A percentile compares a stretch with the other conserved stretches of the same genome.
Conservation (phyloP, 2,888 invertebrate species). For the Oscheius myriophilus region DNA sequence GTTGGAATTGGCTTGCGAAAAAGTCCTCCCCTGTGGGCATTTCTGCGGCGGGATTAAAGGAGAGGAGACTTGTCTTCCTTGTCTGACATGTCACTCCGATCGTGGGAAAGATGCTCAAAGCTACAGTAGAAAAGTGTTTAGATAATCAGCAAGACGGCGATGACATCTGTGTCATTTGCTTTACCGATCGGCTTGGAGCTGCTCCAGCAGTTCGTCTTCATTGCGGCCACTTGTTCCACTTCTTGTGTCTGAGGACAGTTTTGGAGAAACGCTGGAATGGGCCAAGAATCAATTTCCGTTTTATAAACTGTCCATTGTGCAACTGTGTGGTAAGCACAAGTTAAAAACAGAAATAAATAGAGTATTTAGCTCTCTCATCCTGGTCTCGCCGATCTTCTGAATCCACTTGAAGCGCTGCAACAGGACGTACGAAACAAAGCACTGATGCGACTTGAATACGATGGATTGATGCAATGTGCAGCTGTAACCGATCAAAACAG, state of each 20-base stretch:
- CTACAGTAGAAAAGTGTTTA: neutral
- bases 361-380: conserved; percentile 80
- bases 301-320: conserved; percentile 94
- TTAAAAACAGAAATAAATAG: neutral
- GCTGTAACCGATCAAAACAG: conserved; percentile 73
- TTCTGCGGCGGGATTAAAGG: conserved; percentile 70
- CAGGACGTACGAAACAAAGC: conserved; percentile 93
- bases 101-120: conserved; percentile 4
- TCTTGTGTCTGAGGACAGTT: conserved; percentile 78
- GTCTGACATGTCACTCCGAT: conserved; percentile 58
- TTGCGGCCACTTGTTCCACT: conserved; percentile 95
- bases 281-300: conserved; percentile 93
- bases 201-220: conserved; percentile 90
- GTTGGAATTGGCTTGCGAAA: conserved; percentile 81
- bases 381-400: conserved; percentile 81
- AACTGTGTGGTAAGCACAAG: conserved; percentile 74
- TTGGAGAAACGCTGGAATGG: conserved; percentile 85
- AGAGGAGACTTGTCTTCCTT: conserved; percentile 45
- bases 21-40: conserved; percentile 85
- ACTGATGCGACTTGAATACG: conserved; percentile 92
- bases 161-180: conserved; percentile 99
- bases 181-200: conserved; percentile 92
- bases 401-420: conserved; percentile 83
- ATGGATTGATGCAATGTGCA: conserved; percentile 81
- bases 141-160: conserved; percentile 87